Evolutionary conservation across 2,113 vertebrate species (phyloP).

Genomic region (Chloropsis cyanopogon): DNA sequence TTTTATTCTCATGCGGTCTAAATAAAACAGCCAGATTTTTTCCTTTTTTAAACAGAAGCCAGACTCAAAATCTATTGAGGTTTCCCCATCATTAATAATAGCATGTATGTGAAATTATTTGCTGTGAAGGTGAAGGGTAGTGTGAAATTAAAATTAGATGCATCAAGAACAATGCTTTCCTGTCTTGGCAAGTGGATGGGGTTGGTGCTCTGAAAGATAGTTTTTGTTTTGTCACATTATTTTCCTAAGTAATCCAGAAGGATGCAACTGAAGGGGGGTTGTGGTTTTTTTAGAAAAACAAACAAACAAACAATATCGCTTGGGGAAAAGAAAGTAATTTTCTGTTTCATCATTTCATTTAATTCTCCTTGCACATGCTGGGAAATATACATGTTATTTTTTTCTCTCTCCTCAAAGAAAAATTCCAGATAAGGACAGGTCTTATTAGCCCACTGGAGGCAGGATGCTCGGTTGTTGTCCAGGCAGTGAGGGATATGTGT

Average conservation of each 20-base stretch:
- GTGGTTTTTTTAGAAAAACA: background rate
- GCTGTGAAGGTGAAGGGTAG: background rate
- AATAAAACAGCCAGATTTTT: slow-evolving; percentile 8
- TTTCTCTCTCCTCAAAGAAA: background rate
- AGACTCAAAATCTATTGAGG: slow-evolving; percentile 1
- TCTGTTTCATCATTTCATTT: background rate
- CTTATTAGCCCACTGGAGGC: background rate
- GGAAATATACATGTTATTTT: background rate
- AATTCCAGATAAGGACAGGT: background rate
- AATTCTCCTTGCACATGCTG: background rate
- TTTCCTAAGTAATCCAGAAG: background rate
- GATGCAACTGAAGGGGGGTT: background rate
- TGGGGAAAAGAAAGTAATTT: background rate
- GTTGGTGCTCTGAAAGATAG: background rate
- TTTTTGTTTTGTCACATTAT: background rate
- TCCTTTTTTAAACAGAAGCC: background rate
- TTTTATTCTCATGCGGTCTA: background rate
- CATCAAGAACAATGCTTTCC: background rate
- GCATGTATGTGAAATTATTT: slow-evolving; percentile 10
- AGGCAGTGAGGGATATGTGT: background rate
- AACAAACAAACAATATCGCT: background rate
- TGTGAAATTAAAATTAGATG: slow-evolving; percentile 49
- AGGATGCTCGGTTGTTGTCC: background rate
- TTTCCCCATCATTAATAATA: slow-evolving; percentile 29
- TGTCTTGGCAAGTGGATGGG: background rate